Conservation (phyloP, 2,888 invertebrate species). For the Dasysyrphus albostriatus region DNA sequence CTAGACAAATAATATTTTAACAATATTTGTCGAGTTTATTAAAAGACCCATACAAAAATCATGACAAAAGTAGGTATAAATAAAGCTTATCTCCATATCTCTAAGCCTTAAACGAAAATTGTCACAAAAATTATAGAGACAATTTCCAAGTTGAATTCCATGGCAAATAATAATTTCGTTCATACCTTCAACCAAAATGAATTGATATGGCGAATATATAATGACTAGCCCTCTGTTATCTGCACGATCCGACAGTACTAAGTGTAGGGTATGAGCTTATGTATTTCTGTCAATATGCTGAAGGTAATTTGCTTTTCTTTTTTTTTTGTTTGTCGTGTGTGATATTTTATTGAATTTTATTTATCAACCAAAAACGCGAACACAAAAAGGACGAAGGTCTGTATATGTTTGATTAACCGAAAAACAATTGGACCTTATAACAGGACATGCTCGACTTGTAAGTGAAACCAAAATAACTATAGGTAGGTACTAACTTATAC, state of each 20-base stretch:
- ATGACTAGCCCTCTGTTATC: conserved; percentile 28
- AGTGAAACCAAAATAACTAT: conserved; percentile 26
- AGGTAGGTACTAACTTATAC: no score
- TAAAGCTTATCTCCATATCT: conserved; percentile 54
- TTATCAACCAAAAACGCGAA: conserved; percentile 7
- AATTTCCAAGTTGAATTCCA: background rate
- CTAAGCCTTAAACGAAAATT: conserved; percentile 18
- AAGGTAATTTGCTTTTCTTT: background rate
- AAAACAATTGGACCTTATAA: background rate
- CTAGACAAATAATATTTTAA: background rate
- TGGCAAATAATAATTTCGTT: conserved; percentile 33
- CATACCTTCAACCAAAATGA: conserved; percentile 5
- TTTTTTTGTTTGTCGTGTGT: background rate
- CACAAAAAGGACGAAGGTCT: background rate
- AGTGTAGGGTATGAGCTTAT: background rate
- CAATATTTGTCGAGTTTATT: background rate
- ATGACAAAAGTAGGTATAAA: conserved; percentile 52
- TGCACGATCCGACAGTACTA: background rate
- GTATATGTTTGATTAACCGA: conserved; percentile 22
- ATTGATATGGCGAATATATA: conserved; percentile 36
- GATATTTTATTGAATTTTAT: background rate
- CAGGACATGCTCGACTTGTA: conserved; percentile 19
- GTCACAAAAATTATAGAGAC: conserved; percentile 14
- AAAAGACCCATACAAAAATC: conserved; percentile 27
- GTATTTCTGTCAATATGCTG: background rate